Evolutionary conservation across 2,888 invertebrate species (phyloP).

Genomic region (Yponomeuta malinellus): DNA sequence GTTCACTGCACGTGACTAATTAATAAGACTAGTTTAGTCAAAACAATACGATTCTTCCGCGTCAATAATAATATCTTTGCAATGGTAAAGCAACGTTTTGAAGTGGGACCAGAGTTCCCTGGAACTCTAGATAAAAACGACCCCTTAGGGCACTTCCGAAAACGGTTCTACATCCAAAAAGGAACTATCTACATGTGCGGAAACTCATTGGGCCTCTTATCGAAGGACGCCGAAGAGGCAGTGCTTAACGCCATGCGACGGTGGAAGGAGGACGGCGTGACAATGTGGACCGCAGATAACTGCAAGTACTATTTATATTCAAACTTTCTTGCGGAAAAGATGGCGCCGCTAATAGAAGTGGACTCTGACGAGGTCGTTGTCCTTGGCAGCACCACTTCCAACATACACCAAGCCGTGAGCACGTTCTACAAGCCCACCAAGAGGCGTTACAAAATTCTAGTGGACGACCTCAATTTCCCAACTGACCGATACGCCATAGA

Average conservation of each 20-base stretch:
- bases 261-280: conserved; percentile 55
- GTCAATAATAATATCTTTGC: neutral
- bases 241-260: conserved; percentile 34
- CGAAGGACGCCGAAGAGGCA: conserved; percentile 48
- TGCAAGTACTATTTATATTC: conserved; percentile 53
- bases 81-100: conserved; percentile 35
- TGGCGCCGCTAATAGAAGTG: conserved; percentile 53
- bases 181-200: conserved; percentile 56
- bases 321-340: conserved; percentile 37
- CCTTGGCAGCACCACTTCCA: conserved; percentile 45
- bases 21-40: neutral
- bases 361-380: conserved; percentile 48
- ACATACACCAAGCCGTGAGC: conserved; percentile 54
- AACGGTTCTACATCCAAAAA: conserved; percentile 47
- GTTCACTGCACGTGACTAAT: neutral
- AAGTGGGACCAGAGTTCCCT: conserved; percentile 41
- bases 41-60: neutral
- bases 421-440: conserved; percentile 56
- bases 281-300: conserved; percentile 47
- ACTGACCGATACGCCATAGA: conserved; percentile 61
- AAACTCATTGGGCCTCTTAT: conserved; percentile 56
- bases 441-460: conserved; percentile 50
- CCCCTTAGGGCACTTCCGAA: conserved; percentile 41
- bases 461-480: conserved; percentile 58
- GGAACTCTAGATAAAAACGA: conserved; percentile 52